These are phyloP conservation scores for Rhabditoides inermis DNA, from an alignment of 2,888 invertebrate species.

Conservation along the genomic window DNA sequence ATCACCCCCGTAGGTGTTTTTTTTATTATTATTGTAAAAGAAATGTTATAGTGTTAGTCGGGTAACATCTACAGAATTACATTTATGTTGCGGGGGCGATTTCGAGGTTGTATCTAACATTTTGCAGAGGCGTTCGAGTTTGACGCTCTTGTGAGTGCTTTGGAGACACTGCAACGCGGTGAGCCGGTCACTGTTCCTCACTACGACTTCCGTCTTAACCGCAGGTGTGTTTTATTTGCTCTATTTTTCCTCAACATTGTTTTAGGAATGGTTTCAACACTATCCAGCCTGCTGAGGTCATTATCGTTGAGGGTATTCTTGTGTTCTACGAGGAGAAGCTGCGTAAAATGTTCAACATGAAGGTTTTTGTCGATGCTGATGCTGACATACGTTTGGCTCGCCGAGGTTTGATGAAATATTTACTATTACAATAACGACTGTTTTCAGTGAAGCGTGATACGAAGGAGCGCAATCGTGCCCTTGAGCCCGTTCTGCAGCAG, in stretches of 20 bases:
- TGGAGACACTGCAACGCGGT: constrained; percentile 75
- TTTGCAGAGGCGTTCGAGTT: constrained; percentile 79
- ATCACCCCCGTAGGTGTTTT: constrained; percentile 69
- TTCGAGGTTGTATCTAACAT: not conserved
- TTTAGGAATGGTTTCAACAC: constrained; percentile 16
- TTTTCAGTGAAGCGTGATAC: constrained; percentile 83
- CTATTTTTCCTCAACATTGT: not conserved
- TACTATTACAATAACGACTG: not conserved
- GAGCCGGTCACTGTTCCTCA: constrained; percentile 79
- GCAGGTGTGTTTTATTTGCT: constrained; percentile 62
- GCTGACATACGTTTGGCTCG: constrained; percentile 91
- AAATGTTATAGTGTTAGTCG: not conserved
- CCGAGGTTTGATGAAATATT: constrained; percentile 65
- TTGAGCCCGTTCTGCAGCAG: constrained; percentile 87
- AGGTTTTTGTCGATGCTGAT: constrained; percentile 96
- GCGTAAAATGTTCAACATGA: constrained; percentile 91
- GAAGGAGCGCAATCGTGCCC: constrained; percentile 81
- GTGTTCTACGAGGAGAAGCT: constrained; percentile 94
- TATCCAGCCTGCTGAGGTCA: constrained; percentile 23
- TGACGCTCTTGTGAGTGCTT: constrained; percentile 70
- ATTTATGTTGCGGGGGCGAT: too few relatives aligned
- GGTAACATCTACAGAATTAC: too few relatives aligned
- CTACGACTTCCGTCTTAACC: constrained; percentile 85
- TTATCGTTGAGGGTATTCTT: constrained; percentile 82
- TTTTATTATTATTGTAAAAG: not conserved